A percentile compares a stretch with the other conserved stretches of the same genome.
Evolutionary conservation across 1,140 invertebrate species (phyloP).

Genomic region (Megalonaias nervosa): DNA sequence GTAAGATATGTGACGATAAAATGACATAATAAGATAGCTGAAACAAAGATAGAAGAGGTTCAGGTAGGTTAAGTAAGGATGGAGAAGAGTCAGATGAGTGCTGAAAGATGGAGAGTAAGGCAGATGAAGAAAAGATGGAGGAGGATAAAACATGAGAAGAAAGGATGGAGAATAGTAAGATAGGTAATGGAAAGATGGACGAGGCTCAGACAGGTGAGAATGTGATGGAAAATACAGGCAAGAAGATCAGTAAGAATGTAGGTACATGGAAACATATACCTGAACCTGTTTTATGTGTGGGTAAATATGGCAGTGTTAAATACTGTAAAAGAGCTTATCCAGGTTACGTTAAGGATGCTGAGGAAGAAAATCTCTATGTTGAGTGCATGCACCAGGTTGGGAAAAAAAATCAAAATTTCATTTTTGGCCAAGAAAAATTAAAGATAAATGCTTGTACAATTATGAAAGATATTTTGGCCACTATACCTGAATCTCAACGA

Average conservation of each 20-base stretch:
- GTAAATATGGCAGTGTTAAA: not conserved
- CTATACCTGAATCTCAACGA: no score
- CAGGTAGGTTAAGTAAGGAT: not conserved
- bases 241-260: no score
- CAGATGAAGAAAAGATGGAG: no score
- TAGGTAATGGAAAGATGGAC: no score
- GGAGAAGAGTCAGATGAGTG: not conserved
- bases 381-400: slow-evolving; percentile 9
- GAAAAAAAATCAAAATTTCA: not conserved
- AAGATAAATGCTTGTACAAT: not conserved
- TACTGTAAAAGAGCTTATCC: not conserved
- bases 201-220: no score
- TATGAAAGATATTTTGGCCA: slow-evolving; percentile 8
- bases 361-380: not conserved
- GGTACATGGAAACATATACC: not conserved
- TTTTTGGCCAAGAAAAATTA: not conserved
- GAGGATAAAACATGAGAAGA: not conserved
- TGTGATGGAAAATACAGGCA: no score
- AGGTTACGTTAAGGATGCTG: not conserved
- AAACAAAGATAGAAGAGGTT: not conserved
- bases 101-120: not conserved
- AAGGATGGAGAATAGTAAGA: not conserved
- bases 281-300: not conserved
- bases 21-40: not conserved
- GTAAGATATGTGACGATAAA: not conserved